Conservation (phyloP, 2,888 invertebrate genomes). For the Carpatolechia fugitivella region DNA sequence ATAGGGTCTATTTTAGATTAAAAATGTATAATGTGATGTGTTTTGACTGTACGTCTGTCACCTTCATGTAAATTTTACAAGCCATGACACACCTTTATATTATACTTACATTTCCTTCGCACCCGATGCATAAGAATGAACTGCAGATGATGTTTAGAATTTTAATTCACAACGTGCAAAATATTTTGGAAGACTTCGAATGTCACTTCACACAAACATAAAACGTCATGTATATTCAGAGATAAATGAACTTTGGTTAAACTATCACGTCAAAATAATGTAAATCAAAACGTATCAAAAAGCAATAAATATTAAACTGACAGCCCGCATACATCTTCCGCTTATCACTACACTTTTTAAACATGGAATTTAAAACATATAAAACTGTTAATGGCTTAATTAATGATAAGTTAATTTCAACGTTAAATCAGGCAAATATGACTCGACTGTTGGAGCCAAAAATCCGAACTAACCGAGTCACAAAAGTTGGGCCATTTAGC, state of each 20-base stretch:
- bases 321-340: conserved; percentile 12
- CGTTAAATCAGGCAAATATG: conserved; percentile 28
- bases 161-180: neutral
- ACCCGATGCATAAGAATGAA: neutral
- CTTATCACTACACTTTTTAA: neutral
- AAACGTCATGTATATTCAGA: no score
- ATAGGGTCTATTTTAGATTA: no score
- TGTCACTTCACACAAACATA: no score
- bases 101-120: neutral
- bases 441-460: conserved; percentile 55
- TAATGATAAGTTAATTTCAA: conserved; percentile 17
- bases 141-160: neutral
- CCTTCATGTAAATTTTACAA: neutral
- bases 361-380: conserved; percentile 17
- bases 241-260: neutral
- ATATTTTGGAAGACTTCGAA: neutral
- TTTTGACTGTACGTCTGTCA: no score
- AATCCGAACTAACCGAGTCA: conserved; percentile 57
- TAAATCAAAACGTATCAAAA: conserved; percentile 22
- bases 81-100: neutral
- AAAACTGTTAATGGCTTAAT: conserved; percentile 17
- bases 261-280: neutral
- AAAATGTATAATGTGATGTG: no score
- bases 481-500: conserved; percentile 44
- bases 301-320: conserved; percentile 1